Evolutionary conservation across 2,888 invertebrate genomes (phyloP).

Genomic region (Labia minor): DNA sequence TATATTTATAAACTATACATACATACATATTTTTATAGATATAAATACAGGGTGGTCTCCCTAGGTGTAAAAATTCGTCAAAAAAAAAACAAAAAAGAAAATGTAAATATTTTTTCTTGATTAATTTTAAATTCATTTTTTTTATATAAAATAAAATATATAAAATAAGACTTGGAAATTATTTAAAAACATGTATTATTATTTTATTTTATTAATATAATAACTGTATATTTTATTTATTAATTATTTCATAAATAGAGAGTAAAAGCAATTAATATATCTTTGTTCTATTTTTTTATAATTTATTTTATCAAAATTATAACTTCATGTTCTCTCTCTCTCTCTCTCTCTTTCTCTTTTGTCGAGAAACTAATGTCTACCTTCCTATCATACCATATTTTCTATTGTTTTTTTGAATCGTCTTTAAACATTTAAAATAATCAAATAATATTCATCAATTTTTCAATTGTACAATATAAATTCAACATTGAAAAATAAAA

Average conservation of each 20-base stretch:
- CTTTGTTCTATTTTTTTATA: not conserved
- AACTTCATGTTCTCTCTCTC: not conserved
- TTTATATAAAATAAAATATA: not conserved
- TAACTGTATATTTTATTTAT: not conserved
- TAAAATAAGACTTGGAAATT: not conserved
- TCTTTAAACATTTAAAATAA: too few relatives aligned
- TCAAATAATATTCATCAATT: not conserved
- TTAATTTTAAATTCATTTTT: not conserved
- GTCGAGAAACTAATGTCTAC: too few relatives aligned
- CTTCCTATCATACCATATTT: not conserved
- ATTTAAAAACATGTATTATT: not conserved
- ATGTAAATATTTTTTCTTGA: not conserved
- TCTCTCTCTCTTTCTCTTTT: not conserved
- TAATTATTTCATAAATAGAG: not conserved
- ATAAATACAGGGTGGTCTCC: conserved; percentile 13
- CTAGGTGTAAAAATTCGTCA: not conserved
- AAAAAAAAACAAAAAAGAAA: not conserved
- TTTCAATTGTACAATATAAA: not conserved
- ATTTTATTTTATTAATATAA: not conserved
- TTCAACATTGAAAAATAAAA: not conserved
- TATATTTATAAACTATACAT: conserved; percentile 1
- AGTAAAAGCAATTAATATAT: too few relatives aligned
- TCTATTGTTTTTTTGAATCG: not conserved
- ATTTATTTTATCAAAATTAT: not conserved
- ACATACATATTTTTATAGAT: conserved; percentile 8